Base-by-base conservation (phyloP, 2,113 vertebrate species). In the Loxodonta africana region DNA sequence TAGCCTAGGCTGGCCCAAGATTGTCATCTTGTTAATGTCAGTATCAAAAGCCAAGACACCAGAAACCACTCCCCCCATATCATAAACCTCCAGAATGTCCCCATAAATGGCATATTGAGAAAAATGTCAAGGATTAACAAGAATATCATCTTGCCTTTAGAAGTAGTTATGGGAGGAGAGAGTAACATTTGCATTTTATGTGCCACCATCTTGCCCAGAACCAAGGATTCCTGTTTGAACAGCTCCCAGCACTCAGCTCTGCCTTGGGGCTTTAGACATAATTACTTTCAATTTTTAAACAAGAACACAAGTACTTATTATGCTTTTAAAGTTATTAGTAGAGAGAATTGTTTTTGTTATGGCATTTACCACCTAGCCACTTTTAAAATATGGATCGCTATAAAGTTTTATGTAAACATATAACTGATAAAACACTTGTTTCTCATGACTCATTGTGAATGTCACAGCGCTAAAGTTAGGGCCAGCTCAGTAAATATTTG, bases 71-170 rank as follows among this genome's bases (percentile, higher is more conserved):
- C 37, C 65, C 60, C 83, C 73, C 46, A 74, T 96, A 92, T 96
- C 91, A 83, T 81, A 94, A 96, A 94, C 88, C 93, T 97, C 95
- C 91, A 74, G 90, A 92, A 96, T 96, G 95, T 96, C 95, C 93
- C 60, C 85, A 83, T 60, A 84, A 81, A 95, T 96, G 95, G 82
- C 97, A 95, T 97, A 81, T 95, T 95, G 96, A 97, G 92, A 97
- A 95, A 96, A 96, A 97, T 97, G 97, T 97, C 88, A 96, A 95
- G 94, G 84, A 96, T 97, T 96, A 88, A 92, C 96, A 92, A 97
- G 90, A 97, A 97, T 97, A 97, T 91, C 97, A 94, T 95, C 88
- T 96, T 95, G 95, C 88, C 60, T 90, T 95, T 90, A 94, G 92
- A 78, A 78, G 96, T 65, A 87, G 88, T 94, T 87, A 90, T 46